phyloP scores from a whole-genome alignment of 2,888 invertebrate genomes.

The Trachelus stipa region DNA sequence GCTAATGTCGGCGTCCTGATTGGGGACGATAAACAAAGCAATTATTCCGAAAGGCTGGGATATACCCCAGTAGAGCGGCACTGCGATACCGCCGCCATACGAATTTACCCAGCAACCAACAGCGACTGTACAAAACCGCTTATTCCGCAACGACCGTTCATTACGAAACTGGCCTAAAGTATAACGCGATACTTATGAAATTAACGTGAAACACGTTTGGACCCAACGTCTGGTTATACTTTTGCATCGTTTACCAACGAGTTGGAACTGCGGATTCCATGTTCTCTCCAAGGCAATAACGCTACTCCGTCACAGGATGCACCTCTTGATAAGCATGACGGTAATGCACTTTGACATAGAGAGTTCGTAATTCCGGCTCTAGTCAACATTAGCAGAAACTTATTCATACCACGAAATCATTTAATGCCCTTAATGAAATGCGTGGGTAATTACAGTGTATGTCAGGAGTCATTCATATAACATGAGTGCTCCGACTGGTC shows the following conservation, averaged over 20 bases:
- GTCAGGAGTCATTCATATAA: slow-evolving; percentile 16
- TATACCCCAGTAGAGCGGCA: slow-evolving; percentile 29
- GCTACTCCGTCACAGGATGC: not conserved
- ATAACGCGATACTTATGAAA: not conserved
- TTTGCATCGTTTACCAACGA: not conserved
- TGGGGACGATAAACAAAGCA: slow-evolving; percentile 65
- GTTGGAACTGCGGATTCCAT: not conserved
- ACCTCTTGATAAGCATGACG: not conserved
- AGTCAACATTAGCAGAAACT: slow-evolving; percentile 36
- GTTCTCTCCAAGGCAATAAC: not conserved
- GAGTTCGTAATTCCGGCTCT: slow-evolving; percentile 8
- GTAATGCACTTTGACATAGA: not conserved
- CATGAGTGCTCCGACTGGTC: slow-evolving; percentile 10
- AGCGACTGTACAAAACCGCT: slow-evolving; percentile 3
- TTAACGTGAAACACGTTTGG: not conserved
- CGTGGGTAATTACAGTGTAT: slow-evolving; percentile 45
- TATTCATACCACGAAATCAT: slow-evolving; percentile 56
- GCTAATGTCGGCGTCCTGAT: slow-evolving; percentile 58
- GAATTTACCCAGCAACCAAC: slow-evolving; percentile 10
- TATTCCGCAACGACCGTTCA: not conserved
- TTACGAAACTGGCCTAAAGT: not conserved
- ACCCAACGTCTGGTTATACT: not conserved
- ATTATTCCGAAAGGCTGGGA: slow-evolving; percentile 61
- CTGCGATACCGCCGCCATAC: slow-evolving; percentile 26
- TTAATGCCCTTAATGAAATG: slow-evolving; percentile 55